phyloP scores from a whole-genome alignment of 2,888 invertebrate genomes.

The Helleia helle region DNA sequence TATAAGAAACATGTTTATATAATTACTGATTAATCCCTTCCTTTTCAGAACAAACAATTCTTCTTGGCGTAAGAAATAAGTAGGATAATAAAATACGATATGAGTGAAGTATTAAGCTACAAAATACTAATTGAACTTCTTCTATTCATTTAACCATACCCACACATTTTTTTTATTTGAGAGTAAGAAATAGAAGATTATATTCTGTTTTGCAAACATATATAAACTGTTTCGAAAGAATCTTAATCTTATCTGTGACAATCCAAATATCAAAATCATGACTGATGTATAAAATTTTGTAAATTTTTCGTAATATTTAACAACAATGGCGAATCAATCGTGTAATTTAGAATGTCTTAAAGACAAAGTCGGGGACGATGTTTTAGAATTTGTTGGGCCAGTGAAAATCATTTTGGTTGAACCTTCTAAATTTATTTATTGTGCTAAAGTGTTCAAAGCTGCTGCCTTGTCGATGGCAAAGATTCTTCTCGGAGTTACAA shows the following conservation, averaged over 20 bases:
- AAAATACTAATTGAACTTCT: no score
- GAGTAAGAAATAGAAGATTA: no score
- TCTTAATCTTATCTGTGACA: background rate
- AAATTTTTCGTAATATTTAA: background rate
- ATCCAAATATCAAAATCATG: background rate
- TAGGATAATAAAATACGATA: no score
- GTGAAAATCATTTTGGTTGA: conserved; percentile 48
- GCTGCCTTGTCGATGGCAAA: conserved; percentile 30
- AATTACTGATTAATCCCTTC: no score
- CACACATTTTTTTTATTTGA: no score
- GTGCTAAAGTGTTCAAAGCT: conserved; percentile 17
- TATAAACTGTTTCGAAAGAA: background rate
- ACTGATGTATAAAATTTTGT: no score
- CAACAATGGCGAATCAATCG: conserved; percentile 14
- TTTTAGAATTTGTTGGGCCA: conserved; percentile 40
- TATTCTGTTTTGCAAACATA: background rate
- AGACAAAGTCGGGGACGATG: conserved; percentile 18
- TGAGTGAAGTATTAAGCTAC: no score
- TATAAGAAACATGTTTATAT: no score
- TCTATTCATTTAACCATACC: no score
- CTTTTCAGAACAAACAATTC: no score
- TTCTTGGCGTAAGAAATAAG: no score
- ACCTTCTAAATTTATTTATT: conserved; percentile 20
- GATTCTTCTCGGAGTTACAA: conserved; percentile 32
- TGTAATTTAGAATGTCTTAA: conserved; percentile 38